Base-by-base conservation (phyloP, 2,888 invertebrate genomes). In the Agonopterix arenella region DNA sequence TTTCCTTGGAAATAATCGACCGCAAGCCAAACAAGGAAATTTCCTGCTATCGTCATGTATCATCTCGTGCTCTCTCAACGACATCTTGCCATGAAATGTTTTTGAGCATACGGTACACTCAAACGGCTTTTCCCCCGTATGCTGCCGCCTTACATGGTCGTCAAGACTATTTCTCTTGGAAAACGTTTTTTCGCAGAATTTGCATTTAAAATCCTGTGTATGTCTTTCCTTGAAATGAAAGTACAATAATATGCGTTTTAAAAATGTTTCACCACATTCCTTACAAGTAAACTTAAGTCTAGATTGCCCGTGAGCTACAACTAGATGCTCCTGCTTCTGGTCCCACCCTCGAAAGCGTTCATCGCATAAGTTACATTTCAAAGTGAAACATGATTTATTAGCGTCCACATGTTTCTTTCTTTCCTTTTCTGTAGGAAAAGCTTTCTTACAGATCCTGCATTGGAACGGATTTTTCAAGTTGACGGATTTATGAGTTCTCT, bases 321-420 rank as follows among this genome's bases (percentile, higher is more conserved):
- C 56, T 47, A 64, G 37, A 49, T 67, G 65, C 8, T 52, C 52
- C 48, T 62, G 59, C 44, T 57, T 58, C n/a, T 46, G 44, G 11
- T 63, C 60, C 56, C 57, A 61, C 45, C 46, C 55, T 0, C 54
- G 49, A 11, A 65, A 67, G 2, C 66, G 52, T 40, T 64, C 62
- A 2, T 56, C 52, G 16, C 66, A 67, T 1, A 55, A 46, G 0
- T 49, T 38, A 44, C 66, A 67, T 16, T 58, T 56, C 45, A 57
- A 58, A 4, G 56, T 55, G 55, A 60, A 54, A 45, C 66, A 66
- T 8, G 50, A 48, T 42, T 56, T 57, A 41, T 54, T 57, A 1
- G 45, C 52, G 4, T 51, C 55, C 42, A 57, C 51, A 40, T 66
- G 63, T 10, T 64, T 48, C 46, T 57, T 63, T 52, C 68, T 67